These are phyloP conservation scores for Orthonevra nobilis DNA, from an alignment of 2,888 invertebrate genomes.

Conservation along the genomic window DNA sequence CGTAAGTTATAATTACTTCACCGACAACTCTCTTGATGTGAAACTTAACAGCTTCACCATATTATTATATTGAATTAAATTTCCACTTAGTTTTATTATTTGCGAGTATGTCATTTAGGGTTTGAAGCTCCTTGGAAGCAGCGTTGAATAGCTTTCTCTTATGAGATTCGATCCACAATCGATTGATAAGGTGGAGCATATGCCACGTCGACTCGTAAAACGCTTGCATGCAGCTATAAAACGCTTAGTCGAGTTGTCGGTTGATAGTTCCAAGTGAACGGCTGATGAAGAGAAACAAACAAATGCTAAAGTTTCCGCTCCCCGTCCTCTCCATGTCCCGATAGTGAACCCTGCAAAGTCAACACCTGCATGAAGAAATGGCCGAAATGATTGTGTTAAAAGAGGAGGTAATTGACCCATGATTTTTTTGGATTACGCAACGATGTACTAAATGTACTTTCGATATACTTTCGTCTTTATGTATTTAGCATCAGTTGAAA, in stretches of 20 bases:
- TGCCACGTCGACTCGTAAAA: conserved; percentile 72
- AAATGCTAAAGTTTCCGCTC: conserved; percentile 65
- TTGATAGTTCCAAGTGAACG: conserved; percentile 26
- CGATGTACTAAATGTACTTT: conserved; percentile 7
- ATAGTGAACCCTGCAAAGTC: conserved; percentile 70
- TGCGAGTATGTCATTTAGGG: conserved; percentile 19
- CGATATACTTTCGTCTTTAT: neutral
- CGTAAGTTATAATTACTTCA: conserved; percentile 23
- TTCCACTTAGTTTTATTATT: conserved; percentile 71
- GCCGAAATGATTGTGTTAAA: conserved; percentile 32
- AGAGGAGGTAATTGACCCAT: conserved; percentile 72
- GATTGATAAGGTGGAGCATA: conserved; percentile 69
- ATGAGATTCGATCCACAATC: conserved; percentile 74
- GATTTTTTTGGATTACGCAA: conserved; percentile 38
- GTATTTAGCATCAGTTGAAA: neutral
- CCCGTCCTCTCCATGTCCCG: conserved; percentile 43
- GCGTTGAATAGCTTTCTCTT: conserved; percentile 50
- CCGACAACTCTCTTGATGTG: conserved; percentile 30
- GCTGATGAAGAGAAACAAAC: conserved; percentile 72
- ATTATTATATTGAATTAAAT: too few species aligned
- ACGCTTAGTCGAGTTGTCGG: conserved; percentile 65
- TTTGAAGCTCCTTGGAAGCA: conserved; percentile 12
- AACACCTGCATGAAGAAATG: conserved; percentile 63
- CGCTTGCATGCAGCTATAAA: conserved; percentile 72
- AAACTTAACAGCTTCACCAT: conserved; percentile 35